A percentile compares a stretch with the other conserved stretches of the same genome.
phyloP scores from a whole-genome alignment of 2,888 invertebrate species.

The Platerodrilus igneus region DNA sequence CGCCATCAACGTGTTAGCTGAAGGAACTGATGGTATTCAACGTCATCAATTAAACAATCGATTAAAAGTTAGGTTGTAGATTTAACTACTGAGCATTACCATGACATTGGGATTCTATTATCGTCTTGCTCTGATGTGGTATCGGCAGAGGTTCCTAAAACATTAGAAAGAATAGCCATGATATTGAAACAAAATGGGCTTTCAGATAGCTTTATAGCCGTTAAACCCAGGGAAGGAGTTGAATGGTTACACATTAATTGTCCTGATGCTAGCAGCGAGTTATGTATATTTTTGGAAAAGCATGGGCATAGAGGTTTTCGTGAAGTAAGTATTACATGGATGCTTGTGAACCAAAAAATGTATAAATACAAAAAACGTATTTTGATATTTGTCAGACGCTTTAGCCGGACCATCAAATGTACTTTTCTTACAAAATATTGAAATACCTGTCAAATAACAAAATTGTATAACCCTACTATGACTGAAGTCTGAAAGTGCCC shows the following conservation, averaged over 20 bases:
- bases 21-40: constrained; percentile 48
- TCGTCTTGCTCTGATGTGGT: constrained; percentile 65
- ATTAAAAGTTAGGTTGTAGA: constrained; percentile 44
- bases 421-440: too few relatives aligned
- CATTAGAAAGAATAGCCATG: constrained; percentile 37
- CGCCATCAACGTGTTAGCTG: constrained; percentile 53
- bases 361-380: too few relatives aligned
- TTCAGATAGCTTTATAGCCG: constrained; percentile 49
- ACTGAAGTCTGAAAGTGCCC: too few relatives aligned
- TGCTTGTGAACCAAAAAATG: too few relatives aligned
- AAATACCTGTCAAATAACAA: too few relatives aligned
- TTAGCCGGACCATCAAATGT: too few relatives aligned
- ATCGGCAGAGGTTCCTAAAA: constrained; percentile 65
- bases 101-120: constrained; percentile 65
- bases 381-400: too few relatives aligned
- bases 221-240: constrained; percentile 51
- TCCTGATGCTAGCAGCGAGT: constrained; percentile 47
- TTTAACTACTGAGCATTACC: constrained; percentile 60
- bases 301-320: constrained; percentile 69
- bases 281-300: constrained; percentile 57
- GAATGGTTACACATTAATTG: constrained; percentile 57
- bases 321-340: too few relatives aligned
- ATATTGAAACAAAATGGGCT: constrained; percentile 39
- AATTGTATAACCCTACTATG: too few relatives aligned
- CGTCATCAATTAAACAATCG: background rate